These are phyloP conservation scores for Ceyx margarethae DNA, from an alignment of 2,113 vertebrate species.

Conservation along the genomic window DNA sequence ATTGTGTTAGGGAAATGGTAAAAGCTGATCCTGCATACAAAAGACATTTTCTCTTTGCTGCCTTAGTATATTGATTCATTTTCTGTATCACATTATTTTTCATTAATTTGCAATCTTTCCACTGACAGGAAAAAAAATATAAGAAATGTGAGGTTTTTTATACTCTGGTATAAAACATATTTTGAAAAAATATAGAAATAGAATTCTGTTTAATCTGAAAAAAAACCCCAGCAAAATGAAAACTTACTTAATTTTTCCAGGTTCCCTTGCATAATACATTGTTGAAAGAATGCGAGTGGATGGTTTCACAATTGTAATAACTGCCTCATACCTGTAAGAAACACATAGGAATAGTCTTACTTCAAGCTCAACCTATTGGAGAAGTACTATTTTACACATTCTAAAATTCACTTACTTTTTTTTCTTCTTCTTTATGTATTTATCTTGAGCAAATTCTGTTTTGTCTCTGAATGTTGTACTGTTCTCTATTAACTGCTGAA, in stretches of 20 bases:
- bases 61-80: neutral
- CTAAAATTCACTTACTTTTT: conserved; percentile 87
- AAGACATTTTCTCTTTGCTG: neutral
- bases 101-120: neutral
- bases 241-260: conserved; percentile 95
- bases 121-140: neutral
- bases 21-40: neutral
- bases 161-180: neutral
- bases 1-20: neutral
- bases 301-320: conserved; percentile 86
- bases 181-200: neutral
- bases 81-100: neutral
- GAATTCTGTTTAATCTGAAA: neutral
- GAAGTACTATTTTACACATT: neutral
- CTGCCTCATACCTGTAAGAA: conserved; percentile 87
- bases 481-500: conserved; percentile 95
- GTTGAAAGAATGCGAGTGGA: conserved; percentile 92
- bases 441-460: conserved; percentile 95
- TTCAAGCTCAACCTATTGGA: neutral
- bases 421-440: conserved; percentile 99
- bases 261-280: conserved; percentile 97
- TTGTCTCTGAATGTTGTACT: conserved; percentile 95
- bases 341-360: neutral
- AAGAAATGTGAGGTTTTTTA: neutral
- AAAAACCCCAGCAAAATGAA: neutral